Base-by-base conservation (phyloP, 2,113 vertebrate genomes). In the Atherinomorus stipes region DNA sequence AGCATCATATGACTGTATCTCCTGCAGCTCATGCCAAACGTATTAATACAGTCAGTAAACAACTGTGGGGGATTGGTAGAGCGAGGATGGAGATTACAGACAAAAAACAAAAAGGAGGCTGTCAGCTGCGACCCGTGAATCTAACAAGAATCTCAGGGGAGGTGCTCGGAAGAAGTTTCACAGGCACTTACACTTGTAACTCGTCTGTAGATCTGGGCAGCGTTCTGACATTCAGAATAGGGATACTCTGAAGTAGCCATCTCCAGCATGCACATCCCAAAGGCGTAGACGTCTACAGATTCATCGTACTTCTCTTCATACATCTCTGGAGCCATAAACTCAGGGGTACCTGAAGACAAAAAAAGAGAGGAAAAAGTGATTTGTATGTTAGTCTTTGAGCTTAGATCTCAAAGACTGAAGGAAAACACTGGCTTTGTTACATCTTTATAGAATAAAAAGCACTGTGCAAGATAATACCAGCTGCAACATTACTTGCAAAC, bases 321-420 rank as follows among this genome's bases (percentile, higher is more conserved):
- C 98, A 99, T 99, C 95, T 99, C 98, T 60, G 98, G 98, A 73
- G 98, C 98, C 98, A 99, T 99, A 92, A 99, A 99, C 93, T 99
- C 98, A 83, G 98, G 98, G 85, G 97, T 99, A 93, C 98, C 98
- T 99, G 31, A 94, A 22, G 13, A 38, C 22, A 22, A 0, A 93
- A 91, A 93, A 94, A 93, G 93, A 95, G 91, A 91, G 91, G 92
- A n/a, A 56, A 31, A 15, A 0, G 4, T 5, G 22, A 26, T 19
- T 6, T 21, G 2, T 18, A 47, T 19, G 18, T 44, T 18, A 26
- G 0, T 3, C 18, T 52, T 62, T 34, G 31, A 34, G 31, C 31
- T 34, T 34, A 34, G 31, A 4, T 34, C 8, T 34, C 31, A 5
- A 34, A 34, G 31, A 5, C 9, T 34, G 1, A 1, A 21, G 42